A percentile compares a stretch with the other conserved stretches of the same genome.
Conservation (phyloP, 2,888 invertebrate genomes). For the Ptilodon capucinus region DNA sequence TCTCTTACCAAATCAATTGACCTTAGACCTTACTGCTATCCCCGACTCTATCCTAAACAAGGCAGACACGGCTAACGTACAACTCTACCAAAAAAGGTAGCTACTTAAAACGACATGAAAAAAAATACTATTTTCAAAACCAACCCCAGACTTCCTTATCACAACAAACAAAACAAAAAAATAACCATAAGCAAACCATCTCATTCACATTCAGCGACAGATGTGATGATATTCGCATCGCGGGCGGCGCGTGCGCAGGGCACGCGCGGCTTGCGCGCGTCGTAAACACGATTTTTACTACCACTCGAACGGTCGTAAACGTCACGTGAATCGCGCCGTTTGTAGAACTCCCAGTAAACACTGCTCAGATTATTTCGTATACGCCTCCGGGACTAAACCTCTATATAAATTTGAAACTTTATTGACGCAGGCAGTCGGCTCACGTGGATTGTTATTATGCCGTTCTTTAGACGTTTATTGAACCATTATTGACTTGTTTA, state of each 20-base stretch:
- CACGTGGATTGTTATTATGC: conserved; percentile 80
- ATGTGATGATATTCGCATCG: conserved; percentile 58
- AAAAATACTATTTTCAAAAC: conserved; percentile 26
- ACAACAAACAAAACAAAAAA: conserved; percentile 35
- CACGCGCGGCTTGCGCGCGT: conserved; percentile 59
- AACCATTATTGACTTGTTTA: conserved; percentile 81
- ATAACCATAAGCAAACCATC: conserved; percentile 23
- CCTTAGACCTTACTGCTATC: not conserved
- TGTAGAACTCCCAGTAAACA: conserved; percentile 79
- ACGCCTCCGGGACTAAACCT: conserved; percentile 79
- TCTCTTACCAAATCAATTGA: not conserved
- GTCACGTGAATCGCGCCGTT: conserved; percentile 79
- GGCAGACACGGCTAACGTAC: conserved; percentile 1
- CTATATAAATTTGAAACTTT: conserved; percentile 80
- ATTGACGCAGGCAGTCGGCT: conserved; percentile 65
- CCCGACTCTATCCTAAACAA: not conserved
- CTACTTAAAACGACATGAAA: conserved; percentile 10
- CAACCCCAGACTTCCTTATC: conserved; percentile 35
- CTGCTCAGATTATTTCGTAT: conserved; percentile 79
- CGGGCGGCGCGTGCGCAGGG: conserved; percentile 50
- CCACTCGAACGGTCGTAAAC: conserved; percentile 78
- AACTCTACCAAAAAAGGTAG: conserved; percentile 7
- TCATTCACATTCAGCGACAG: conserved; percentile 65
- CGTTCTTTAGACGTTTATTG: conserved; percentile 80
- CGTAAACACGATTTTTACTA: conserved; percentile 81